phyloP scores from a whole-genome alignment of 2,797 vertebrate species.

The Mus minutoides region DNA sequence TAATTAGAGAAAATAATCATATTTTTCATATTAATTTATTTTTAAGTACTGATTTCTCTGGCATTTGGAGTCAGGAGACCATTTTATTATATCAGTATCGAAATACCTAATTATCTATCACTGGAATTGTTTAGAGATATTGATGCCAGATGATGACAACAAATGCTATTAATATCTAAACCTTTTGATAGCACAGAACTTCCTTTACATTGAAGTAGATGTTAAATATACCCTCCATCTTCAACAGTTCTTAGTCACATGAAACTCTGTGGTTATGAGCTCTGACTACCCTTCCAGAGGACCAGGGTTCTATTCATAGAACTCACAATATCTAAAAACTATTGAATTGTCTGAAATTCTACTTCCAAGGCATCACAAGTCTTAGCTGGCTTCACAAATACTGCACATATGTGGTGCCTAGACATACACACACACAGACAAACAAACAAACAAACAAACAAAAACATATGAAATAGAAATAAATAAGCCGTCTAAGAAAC shows the following conservation, averaged over 20 bases:
- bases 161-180: background rate
- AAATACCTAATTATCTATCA: background rate
- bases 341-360: background rate
- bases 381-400: background rate
- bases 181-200: background rate
- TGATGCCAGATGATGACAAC: background rate
- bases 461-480: background rate
- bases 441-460: background rate
- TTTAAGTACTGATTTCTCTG: conserved; percentile 4
- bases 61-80: background rate
- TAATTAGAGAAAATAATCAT: background rate
- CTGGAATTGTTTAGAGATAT: background rate
- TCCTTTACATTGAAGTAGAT: background rate
- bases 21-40: background rate
- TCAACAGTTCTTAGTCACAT: background rate
- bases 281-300: background rate
- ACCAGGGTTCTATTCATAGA: background rate
- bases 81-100: conserved; percentile 6
- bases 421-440: background rate
- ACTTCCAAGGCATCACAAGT: too few species aligned
- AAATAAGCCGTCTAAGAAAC: background rate
- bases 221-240: background rate
- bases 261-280: background rate
- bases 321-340: background rate
- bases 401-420: background rate